A percentile compares a stretch with the other conserved stretches of the same genome.
These are phyloP conservation scores for Hydroisotoma schaefferi DNA, from an alignment of 2,888 invertebrate species.

Conservation along the genomic window DNA sequence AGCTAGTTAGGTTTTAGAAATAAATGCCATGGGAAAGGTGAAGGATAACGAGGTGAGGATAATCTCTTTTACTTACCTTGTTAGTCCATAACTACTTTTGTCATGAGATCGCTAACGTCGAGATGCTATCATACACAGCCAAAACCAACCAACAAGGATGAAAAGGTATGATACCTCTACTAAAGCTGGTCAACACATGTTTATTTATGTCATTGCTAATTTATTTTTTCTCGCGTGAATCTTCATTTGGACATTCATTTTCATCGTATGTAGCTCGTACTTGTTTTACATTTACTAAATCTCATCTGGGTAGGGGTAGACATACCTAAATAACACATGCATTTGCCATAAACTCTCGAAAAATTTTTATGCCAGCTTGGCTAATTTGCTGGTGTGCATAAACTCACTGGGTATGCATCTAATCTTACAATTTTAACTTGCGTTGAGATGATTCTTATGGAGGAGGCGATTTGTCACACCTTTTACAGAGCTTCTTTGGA, in stretches of 20 bases:
- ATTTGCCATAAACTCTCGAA: neutral
- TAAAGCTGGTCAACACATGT: neutral
- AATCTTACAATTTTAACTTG: too few relatives aligned
- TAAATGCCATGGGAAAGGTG: slow-evolving; percentile 9
- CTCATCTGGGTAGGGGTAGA: neutral
- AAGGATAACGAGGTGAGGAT: slow-evolving; percentile 12
- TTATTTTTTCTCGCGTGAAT: slow-evolving; percentile 9
- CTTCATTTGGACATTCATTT: too few relatives aligned
- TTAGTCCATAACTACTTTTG: slow-evolving; percentile 11
- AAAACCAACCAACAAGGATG: neutral
- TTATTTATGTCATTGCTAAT: slow-evolving; percentile 17
- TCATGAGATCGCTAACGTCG: too few relatives aligned
- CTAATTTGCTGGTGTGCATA: too few relatives aligned
- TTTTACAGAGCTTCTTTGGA: slow-evolving; percentile 5
- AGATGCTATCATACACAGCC: slow-evolving; percentile 3
- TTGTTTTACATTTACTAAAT: too few relatives aligned
- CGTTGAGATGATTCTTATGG: too few relatives aligned
- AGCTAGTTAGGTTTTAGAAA: neutral
- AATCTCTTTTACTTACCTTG: slow-evolving; percentile 12
- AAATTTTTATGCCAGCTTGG: neutral
- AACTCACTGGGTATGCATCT: too few relatives aligned
- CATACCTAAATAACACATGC: neutral
- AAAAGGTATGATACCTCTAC: neutral
- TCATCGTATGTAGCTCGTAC: too few relatives aligned
- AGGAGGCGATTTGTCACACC: neutral